A percentile compares a stretch with the other conserved stretches of the same genome.
phyloP scores from a whole-genome alignment of 2,797 vertebrate species.

The Oophaga sylvatica region DNA sequence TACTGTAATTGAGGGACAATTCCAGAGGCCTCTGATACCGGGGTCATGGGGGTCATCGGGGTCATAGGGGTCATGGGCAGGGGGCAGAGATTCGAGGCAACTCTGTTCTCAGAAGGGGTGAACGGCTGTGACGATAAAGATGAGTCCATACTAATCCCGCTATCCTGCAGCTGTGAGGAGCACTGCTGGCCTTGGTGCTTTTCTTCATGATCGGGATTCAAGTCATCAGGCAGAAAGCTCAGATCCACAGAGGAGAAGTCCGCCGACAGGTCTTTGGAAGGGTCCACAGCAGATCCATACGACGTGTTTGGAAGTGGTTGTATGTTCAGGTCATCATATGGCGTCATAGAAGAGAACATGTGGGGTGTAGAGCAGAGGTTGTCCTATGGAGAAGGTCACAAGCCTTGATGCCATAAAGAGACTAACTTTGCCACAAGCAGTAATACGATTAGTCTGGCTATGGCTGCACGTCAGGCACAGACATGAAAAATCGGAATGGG shows the following conservation, averaged over 20 bases:
- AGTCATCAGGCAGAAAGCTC: constrained; percentile 90
- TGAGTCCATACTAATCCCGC: constrained; percentile 64
- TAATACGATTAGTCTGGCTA: no score
- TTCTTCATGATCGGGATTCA: constrained; percentile 73
- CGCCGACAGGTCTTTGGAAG: constrained; percentile 68
- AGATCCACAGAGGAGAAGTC: constrained; percentile 83
- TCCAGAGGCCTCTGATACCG: constrained; percentile 84
- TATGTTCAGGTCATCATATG: constrained; percentile 74
- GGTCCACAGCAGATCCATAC: constrained; percentile 64
- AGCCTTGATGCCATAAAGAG: no score
- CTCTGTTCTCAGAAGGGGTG: constrained; percentile 28
- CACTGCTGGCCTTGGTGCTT: constrained; percentile 29
- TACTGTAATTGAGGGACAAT: constrained; percentile 93
- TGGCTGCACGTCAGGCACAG: no score
- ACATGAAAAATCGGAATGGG: no score
- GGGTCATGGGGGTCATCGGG: constrained; percentile 81
- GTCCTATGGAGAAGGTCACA: constrained; percentile 66
- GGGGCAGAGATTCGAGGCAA: constrained; percentile 62
- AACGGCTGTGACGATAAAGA: constrained; percentile 41
- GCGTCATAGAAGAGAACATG: constrained; percentile 65
- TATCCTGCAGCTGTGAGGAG: constrained; percentile 60
- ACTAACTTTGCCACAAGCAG: no score
- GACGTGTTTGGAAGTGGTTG: constrained; percentile 66
- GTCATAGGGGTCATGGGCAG: constrained; percentile 83
- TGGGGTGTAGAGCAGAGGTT: constrained; percentile 63